A percentile compares a stretch with the other conserved stretches of the same genome.
phyloP scores from a whole-genome alignment of 2,797 vertebrate species.

The Sebastes variabilis region DNA sequence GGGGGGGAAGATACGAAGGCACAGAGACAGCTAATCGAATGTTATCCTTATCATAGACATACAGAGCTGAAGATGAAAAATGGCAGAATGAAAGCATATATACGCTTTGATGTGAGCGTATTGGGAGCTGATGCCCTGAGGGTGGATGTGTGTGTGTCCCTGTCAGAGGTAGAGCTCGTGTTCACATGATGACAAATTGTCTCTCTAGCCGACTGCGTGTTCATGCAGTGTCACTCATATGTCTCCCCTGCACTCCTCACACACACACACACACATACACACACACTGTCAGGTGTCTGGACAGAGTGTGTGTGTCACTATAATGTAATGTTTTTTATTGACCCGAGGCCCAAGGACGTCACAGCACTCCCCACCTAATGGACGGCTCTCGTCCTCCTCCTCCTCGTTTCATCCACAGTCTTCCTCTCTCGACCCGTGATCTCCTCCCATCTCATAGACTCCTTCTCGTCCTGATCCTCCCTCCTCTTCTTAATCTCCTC shows the following conservation, averaged over 20 bases:
- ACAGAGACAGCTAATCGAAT: constrained; percentile 38
- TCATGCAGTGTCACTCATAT: constrained; percentile 63
- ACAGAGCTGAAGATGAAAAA: constrained; percentile 39
- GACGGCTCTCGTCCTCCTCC: constrained; percentile 1
- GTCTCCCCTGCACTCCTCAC: constrained; percentile 14
- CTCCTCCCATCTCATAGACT: constrained; percentile 8
- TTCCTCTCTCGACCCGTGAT: not conserved
- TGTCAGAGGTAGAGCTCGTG: constrained; percentile 38
- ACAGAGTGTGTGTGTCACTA: constrained; percentile 17
- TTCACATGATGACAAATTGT: constrained; percentile 59
- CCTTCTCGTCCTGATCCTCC: constrained; percentile 10
- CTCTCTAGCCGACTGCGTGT: constrained; percentile 37
- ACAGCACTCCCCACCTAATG: constrained; percentile 24
- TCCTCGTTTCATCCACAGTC: constrained; percentile 14
- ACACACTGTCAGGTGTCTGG: not conserved
- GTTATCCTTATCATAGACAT: constrained; percentile 43
- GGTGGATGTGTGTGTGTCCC: constrained; percentile 1
- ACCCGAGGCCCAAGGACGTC: constrained; percentile 65
- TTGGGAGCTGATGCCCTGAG: constrained; percentile 22
- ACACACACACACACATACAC: not conserved
- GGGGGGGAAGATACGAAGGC: not conserved
- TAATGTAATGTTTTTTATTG: constrained; percentile 69
- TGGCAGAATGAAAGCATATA: constrained; percentile 5
- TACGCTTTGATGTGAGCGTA: constrained; percentile 28
- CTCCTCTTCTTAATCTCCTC: constrained; percentile 36